These are phyloP conservation scores for Columba guinea DNA, from an alignment of 2,797 vertebrate species.

Conservation along the genomic window DNA sequence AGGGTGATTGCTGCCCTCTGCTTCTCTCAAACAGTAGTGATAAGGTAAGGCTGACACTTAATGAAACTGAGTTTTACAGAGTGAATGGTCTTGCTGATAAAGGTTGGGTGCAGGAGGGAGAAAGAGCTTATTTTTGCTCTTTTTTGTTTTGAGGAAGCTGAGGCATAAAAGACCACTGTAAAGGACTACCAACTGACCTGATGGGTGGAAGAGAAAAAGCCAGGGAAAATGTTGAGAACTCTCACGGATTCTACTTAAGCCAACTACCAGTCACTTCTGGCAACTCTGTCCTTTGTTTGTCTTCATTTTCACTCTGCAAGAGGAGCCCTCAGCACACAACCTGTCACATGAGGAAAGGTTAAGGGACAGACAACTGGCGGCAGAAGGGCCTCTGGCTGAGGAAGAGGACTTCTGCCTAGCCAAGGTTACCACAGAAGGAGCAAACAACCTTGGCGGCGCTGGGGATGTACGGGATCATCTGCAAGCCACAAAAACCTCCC, in stretches of 20 bases:
- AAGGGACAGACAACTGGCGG: background rate
- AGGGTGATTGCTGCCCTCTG: background rate
- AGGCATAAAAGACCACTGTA: background rate
- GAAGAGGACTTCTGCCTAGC: background rate
- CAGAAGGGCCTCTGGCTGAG: background rate
- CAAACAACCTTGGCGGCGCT: background rate
- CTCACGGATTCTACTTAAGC: background rate
- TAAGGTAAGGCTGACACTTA: background rate
- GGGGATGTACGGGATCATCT: background rate
- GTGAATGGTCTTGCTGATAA: background rate
- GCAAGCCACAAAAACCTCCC: background rate
- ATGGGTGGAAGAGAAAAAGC: background rate
- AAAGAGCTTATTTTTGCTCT: background rate
- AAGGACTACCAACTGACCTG: background rate
- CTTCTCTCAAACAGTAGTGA: background rate
- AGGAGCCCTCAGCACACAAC: background rate
- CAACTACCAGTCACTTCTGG: background rate
- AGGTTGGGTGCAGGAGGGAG: background rate
- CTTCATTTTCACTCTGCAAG: background rate
- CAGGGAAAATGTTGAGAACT: background rate
- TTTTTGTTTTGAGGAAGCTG: background rate
- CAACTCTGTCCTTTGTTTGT: background rate
- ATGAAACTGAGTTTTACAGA: background rate
- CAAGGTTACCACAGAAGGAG: rapidly evolving
- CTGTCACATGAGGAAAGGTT: background rate